Evolutionary conservation across 2,888 invertebrate species (phyloP), one percentile per base, ranked within the genome.

Genomic region (Strigamia maritima): DNA sequence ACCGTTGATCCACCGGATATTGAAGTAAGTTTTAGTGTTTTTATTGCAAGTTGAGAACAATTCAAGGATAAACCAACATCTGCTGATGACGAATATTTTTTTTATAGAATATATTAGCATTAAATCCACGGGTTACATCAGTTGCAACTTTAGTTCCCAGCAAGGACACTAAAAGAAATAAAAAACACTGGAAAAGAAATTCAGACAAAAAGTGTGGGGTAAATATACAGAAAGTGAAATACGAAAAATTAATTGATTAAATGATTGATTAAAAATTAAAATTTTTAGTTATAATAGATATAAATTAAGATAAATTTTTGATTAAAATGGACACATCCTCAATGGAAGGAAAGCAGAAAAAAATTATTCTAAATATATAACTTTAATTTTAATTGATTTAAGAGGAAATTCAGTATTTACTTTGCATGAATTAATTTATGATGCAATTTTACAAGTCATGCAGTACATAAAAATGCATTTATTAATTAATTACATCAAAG

Each of bases 161-260:
- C 26, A 89, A 89, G 12, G 89, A 89, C 77, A 98, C 98, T 0
- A 97, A 98, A 87, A 89, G 89, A 82, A 92, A 91, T 83, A 98
- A 97, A 85, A 90, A 92, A 81, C 94, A 94, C 83, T 99, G 98
- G 98, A 99, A 98, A 87, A 89, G 98, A 81, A 99, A 98, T 85
- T 86, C 89, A 0, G 92, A 93, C 84, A 93, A 94, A 83, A 91
- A 92, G 83, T 97, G 96, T 85, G 89, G 89, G 35, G 96, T 95
- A 88, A 90, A 91, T 88, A 31, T 31, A 31, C 31, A 81, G n/a
- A n/a, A n/a, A n/a, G n/a, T n/a, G n/a, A n/a, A n/a, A n/a, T n/a
- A n/a, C n/a, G n/a, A n/a, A n/a, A n/a, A 54, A 54, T 54, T 54
- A 54, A n/a, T 54, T n/a, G 54, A 70, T 24, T 24, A 26, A 28